Evolutionary conservation across 2,888 invertebrate genomes (phyloP).

Genomic region (Brenthis ino): DNA sequence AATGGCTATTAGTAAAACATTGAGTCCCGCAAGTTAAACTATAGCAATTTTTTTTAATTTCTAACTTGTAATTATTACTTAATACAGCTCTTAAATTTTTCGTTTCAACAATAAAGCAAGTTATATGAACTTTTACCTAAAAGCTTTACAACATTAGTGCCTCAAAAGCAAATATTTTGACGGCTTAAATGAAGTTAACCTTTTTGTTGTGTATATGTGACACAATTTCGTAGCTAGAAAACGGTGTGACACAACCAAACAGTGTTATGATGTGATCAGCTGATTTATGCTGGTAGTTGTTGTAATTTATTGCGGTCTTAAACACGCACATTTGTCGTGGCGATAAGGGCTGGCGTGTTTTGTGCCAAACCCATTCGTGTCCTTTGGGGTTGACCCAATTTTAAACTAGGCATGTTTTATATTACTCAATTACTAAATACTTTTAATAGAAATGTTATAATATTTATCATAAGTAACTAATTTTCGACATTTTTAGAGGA

Average conservation of each 20-base stretch:
- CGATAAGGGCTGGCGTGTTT: conserved; percentile 47
- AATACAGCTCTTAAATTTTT: background rate
- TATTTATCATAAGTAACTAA: no score
- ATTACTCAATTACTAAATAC: conserved; percentile 2
- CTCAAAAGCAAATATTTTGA: background rate
- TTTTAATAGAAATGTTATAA: background rate
- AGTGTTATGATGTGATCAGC: conserved; percentile 57
- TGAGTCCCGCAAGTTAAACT: no score
- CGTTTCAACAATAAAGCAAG: background rate
- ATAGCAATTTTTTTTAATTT: no score
- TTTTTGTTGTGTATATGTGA: conserved; percentile 5
- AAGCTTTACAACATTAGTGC: background rate
- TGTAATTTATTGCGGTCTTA: conserved; percentile 54
- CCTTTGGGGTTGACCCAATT: conserved; percentile 40
- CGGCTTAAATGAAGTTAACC: conserved; percentile 2
- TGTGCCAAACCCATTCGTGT: conserved; percentile 36
- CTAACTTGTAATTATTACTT: no score
- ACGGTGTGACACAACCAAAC: conserved; percentile 23
- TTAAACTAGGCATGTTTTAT: conserved; percentile 25
- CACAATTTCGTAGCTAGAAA: background rate
- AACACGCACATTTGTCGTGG: conserved; percentile 57
- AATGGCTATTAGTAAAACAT: no score
- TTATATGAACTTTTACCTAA: background rate
- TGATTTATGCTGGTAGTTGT: conserved; percentile 59
- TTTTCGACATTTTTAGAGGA: no score